These are phyloP conservation scores for Eubasilissa splendida DNA, from an alignment of 2,888 invertebrate species.

Conservation along the genomic window DNA sequence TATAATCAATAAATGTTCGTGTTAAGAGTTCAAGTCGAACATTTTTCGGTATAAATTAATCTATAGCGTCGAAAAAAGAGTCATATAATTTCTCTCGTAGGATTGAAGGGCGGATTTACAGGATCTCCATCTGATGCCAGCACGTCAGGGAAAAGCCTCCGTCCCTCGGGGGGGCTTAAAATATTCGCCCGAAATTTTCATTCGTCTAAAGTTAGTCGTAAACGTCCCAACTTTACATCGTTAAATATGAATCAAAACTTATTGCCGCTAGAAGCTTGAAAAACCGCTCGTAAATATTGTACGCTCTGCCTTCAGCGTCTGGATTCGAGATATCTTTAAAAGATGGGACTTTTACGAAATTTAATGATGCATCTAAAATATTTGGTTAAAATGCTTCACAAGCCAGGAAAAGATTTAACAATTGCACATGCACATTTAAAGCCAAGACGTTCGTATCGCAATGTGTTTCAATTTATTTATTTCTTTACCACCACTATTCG, in stretches of 20 bases:
- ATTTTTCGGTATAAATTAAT: too few species aligned
- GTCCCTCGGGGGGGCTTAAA: slow-evolving; percentile 38
- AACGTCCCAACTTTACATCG: slow-evolving; percentile 51
- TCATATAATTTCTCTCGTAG: slow-evolving; percentile 42
- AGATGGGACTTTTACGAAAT: slow-evolving; percentile 43
- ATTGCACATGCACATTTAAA: too few species aligned
- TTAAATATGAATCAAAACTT: slow-evolving; percentile 53
- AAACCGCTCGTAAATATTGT: slow-evolving; percentile 51
- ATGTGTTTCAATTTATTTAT: too few species aligned
- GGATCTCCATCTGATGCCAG: slow-evolving; percentile 36
- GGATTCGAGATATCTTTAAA: slow-evolving; percentile 45
- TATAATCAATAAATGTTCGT: too few species aligned
- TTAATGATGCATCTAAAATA: slow-evolving; percentile 46
- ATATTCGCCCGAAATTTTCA: slow-evolving; percentile 46
- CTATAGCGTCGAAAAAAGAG: neutral
- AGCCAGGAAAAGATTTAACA: too few species aligned
- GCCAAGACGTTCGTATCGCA: too few species aligned
- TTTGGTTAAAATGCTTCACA: slow-evolving; percentile 26
- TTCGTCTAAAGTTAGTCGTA: slow-evolving; percentile 50
- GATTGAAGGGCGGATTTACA: slow-evolving; percentile 3
- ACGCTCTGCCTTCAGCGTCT: slow-evolving; percentile 41
- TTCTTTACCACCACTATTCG: too few species aligned
- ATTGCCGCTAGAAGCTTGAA: slow-evolving; percentile 46
- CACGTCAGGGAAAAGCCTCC: slow-evolving; percentile 24
- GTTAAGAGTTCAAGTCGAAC: too few species aligned